A percentile compares a stretch with the other conserved stretches of the same genome.
Evolutionary conservation across 2,888 invertebrate genomes (phyloP).

Genomic region (Junonia oenone): DNA sequence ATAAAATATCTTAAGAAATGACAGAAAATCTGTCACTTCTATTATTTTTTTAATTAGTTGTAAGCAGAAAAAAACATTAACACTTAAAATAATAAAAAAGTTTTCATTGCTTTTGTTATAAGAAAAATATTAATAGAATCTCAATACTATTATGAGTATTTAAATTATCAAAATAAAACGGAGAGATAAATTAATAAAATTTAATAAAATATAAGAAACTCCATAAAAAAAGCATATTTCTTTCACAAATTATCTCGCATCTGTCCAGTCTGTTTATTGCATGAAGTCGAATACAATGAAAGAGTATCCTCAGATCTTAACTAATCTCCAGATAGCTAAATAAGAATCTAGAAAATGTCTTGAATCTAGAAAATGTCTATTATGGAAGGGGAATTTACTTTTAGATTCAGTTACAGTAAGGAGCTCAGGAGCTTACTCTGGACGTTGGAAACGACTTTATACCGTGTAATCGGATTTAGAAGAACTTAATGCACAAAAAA

Average conservation of each 20-base stretch:
- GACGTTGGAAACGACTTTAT: conserved; percentile 29
- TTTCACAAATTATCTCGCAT: not conserved
- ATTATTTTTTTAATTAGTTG: not conserved
- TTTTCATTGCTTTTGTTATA: too few relatives aligned
- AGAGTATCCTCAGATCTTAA: not conserved
- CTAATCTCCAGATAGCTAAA: not conserved
- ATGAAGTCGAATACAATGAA: not conserved
- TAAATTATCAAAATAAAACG: too few relatives aligned
- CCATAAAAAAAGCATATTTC: not conserved
- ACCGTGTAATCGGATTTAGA: conserved; percentile 31
- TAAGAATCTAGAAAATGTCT: conserved; percentile 16
- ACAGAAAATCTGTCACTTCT: not conserved
- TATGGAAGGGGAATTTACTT: conserved; percentile 30
- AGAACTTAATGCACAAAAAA: conserved; percentile 12
- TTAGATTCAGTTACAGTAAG: conserved; percentile 29
- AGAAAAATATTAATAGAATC: too few relatives aligned
- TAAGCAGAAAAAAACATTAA: too few relatives aligned
- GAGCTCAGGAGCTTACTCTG: conserved; percentile 33
- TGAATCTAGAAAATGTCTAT: conserved; percentile 27
- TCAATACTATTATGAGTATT: too few relatives aligned
- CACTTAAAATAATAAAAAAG: too few relatives aligned
- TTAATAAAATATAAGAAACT: too few relatives aligned
- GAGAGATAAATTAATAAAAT: too few relatives aligned
- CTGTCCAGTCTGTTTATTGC: not conserved
- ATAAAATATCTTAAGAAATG: not conserved